Base-by-base conservation (phyloP, 2,888 invertebrate species). In the Habrosyne pyritoides region DNA sequence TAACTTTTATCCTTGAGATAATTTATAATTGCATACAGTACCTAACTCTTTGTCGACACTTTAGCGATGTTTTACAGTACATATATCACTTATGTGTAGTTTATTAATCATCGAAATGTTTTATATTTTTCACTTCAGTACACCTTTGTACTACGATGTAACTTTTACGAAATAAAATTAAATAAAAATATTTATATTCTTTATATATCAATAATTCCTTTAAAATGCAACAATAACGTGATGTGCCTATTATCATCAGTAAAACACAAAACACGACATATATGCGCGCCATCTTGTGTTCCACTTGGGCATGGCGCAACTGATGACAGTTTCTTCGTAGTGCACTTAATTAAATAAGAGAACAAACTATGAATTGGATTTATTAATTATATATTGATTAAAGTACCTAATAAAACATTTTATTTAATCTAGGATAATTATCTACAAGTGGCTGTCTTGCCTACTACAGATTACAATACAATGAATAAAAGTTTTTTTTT, bases 61-160 rank as follows among this genome's bases (percentile, higher is more conserved):
- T 47, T 47, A n/a, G 12, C 47, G 47, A 6, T n/a, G 47, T 21
- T 58, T 57, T 63, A 67, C 60, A 50, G 58, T 57, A 46, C 54
- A 21, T 51, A 30, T 51, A 47, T 42, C 18, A 51, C 33, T 47
- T 51, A 33, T 55, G 47, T 60, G 54, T 64, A 66, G 58, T 53
- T 67, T 66, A 66, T 59, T 52, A 66, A 67, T 66, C 59, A 70
- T 66, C 51, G 67, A 63, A 67, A 67, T 68, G 63, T 77, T 79
- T 77, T 79, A 75, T 81, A 81, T 78, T 77, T 75, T 77, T 76
- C 74, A 78, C 71, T 69, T 72, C 69, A 66, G 69, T 79, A 83
- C 84, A 83, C 77, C 68, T 82, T 84, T 85, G 77, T 84, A 84
- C 75, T 73, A 70, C 54, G 63, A 60, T 64, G 61, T 73, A 67